phyloP scores from a whole-genome alignment of 2,797 vertebrate species.

The Melanotaenia parkinsoni region DNA sequence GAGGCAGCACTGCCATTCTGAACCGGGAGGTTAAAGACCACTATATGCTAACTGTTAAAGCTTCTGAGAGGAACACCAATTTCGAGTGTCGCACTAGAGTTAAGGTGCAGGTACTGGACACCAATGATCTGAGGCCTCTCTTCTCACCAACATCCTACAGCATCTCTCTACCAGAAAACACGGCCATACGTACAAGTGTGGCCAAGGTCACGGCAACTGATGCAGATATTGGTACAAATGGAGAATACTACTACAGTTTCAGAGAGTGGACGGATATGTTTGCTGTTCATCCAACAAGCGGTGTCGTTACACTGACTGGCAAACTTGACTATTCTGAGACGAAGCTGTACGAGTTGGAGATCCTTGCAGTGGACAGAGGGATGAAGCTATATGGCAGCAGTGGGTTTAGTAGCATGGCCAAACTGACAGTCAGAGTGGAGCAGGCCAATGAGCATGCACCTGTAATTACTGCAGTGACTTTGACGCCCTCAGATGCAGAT shows the following conservation, averaged over 20 bases:
- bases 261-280: conserved; percentile 96
- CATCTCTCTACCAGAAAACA: conserved; percentile 93
- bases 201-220: conserved; percentile 96
- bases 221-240: conserved; percentile 97
- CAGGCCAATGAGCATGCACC: conserved; percentile 94
- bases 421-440: conserved; percentile 90
- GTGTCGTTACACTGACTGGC: conserved; percentile 92
- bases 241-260: conserved; percentile 98
- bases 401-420: conserved; percentile 98
- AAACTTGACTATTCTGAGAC: conserved; percentile 90
- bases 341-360: conserved; percentile 92
- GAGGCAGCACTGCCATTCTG: conserved; percentile 96
- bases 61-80: conserved; percentile 89
- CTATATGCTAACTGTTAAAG: conserved; percentile 92
- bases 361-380: conserved; percentile 95
- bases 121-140: conserved; percentile 95
- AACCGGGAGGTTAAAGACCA: conserved; percentile 98
- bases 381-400: conserved; percentile 98
- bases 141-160: conserved; percentile 99
- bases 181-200: conserved; percentile 91
- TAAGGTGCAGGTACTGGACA: conserved; percentile 94
- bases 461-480: conserved; percentile 85
- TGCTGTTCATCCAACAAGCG: conserved; percentile 96
- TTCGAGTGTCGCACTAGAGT: conserved; percentile 89
- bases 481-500: conserved; percentile 88